Evolutionary conservation across 2,113 vertebrate species (phyloP).

Genomic region (Rhineura floridana): DNA sequence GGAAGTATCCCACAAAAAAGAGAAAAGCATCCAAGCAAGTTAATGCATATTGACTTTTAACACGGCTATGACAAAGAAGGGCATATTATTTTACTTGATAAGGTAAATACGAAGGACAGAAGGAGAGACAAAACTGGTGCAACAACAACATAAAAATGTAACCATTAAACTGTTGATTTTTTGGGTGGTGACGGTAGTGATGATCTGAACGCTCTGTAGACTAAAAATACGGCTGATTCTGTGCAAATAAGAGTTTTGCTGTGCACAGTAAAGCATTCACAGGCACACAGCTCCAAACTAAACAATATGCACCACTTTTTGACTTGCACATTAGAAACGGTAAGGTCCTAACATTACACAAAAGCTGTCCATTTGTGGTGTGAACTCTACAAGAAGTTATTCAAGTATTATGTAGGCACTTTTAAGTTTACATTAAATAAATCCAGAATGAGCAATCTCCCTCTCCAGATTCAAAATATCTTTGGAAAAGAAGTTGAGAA

Average conservation of each 20-base stretch:
- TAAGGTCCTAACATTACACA: constrained; percentile 17
- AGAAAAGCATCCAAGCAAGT: constrained; percentile 69
- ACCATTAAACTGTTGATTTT: not conserved
- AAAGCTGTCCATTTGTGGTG: not conserved
- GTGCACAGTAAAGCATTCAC: not conserved
- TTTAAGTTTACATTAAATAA: constrained; percentile 39
- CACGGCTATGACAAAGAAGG: constrained; percentile 38
- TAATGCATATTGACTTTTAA: constrained; percentile 52
- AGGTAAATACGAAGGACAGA: constrained; percentile 54
- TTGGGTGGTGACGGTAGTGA: not conserved
- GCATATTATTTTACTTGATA: constrained; percentile 41
- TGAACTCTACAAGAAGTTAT: not conserved
- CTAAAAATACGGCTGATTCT: not conserved
- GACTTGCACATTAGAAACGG: constrained; percentile 17
- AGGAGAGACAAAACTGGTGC: constrained; percentile 62
- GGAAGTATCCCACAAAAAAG: constrained; percentile 58
- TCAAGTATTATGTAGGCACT: not conserved
- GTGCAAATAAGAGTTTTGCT: not conserved
- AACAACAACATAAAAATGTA: constrained; percentile 42
- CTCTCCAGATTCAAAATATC: constrained; percentile 25
- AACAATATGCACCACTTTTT: not conserved
- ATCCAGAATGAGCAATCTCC: constrained; percentile 46
- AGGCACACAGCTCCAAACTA: not conserved
- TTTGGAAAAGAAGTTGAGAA: not conserved
- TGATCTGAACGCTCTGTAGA: not conserved